phyloP scores from a whole-genome alignment of 1,140 invertebrate species.

The Anastatus disparis region DNA sequence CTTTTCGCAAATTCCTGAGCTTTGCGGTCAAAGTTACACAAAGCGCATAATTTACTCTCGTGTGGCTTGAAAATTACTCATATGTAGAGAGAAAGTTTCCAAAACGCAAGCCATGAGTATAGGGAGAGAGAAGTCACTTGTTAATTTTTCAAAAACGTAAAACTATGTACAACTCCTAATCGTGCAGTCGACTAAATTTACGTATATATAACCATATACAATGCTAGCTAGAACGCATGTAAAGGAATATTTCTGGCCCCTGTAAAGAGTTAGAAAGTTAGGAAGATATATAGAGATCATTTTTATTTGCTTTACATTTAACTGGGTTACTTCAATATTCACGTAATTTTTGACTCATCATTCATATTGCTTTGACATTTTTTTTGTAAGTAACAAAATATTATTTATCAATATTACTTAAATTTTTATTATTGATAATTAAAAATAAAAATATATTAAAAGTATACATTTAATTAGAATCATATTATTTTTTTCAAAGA shows the following conservation, averaged over 20 bases:
- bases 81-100: too few species aligned
- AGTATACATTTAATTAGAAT: too few species aligned
- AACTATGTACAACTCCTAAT: background rate
- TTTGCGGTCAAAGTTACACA: background rate
- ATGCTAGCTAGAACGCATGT: too few species aligned
- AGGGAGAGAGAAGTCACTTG: background rate
- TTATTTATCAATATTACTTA: too few species aligned
- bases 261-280: background rate
- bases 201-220: background rate
- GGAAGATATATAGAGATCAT: background rate
- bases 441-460: too few species aligned
- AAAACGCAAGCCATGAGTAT: background rate
- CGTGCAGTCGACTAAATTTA: background rate
- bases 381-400: too few species aligned
- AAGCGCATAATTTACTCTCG: conserved; percentile 7
- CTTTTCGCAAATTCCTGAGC: too few species aligned
- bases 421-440: too few species aligned
- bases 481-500: too few species aligned
- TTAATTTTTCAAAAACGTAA: background rate
- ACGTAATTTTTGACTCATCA: too few species aligned
- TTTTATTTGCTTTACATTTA: background rate
- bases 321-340: too few species aligned
- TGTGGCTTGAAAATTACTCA: background rate
- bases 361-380: too few species aligned
- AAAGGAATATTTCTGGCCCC: background rate